Evolutionary conservation across 1,140 invertebrate genomes (phyloP).

Genomic region (Penaeus vannamei): DNA sequence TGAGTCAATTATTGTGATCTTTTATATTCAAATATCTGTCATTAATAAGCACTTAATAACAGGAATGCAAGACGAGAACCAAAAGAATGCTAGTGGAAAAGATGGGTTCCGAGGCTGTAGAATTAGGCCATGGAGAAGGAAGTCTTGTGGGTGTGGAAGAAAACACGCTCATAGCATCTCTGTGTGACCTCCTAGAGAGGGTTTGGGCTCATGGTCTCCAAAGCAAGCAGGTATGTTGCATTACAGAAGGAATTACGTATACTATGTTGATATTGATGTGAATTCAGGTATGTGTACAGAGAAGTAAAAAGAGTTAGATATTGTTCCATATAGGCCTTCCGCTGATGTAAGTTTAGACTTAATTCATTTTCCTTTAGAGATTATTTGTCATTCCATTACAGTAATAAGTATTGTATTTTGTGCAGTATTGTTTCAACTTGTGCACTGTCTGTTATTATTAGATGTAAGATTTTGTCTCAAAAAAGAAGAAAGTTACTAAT

Average conservation of each 20-base stretch:
- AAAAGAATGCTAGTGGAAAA: constrained; percentile 98
- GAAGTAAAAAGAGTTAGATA: background rate
- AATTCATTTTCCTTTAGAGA: no score
- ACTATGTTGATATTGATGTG: constrained; percentile 16
- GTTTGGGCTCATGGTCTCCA: constrained; percentile 98
- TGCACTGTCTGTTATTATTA: background rate
- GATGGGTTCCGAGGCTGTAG: constrained; percentile 95
- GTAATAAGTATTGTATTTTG: no score
- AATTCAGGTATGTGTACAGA: background rate
- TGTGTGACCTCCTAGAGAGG: constrained; percentile 97
- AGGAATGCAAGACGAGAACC: constrained; percentile 93
- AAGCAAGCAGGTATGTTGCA: constrained; percentile 82
- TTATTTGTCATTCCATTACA: no score
- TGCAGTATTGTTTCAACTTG: background rate
- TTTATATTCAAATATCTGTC: constrained; percentile 9
- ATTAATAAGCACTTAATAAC: constrained; percentile 5
- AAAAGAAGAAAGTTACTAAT: no score
- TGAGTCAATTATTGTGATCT: background rate
- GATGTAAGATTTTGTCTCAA: background rate
- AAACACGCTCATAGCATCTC: constrained; percentile 95
- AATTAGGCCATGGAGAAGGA: constrained; percentile 82
- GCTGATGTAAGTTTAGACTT: background rate
- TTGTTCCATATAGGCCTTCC: background rate
- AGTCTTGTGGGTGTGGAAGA: constrained; percentile 85
- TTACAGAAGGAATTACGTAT: background rate